Percentiles rank a stretch among this genome's conserved stretches.
These are phyloP conservation scores for Pteronotus mesoamericanus DNA, from an alignment of 2,797 vertebrate genomes.

Conservation along the genomic window DNA sequence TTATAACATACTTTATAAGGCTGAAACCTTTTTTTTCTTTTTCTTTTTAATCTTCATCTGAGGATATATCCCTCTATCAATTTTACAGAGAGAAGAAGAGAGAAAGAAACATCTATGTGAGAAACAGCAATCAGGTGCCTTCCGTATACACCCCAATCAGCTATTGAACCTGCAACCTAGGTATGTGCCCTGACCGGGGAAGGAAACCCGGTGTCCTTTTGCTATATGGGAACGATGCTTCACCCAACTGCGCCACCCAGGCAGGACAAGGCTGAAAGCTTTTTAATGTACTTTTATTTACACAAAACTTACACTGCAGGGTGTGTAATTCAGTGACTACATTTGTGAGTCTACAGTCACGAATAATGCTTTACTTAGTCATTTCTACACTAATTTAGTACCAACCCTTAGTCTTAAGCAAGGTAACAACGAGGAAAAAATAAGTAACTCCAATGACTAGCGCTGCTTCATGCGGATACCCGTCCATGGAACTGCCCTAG, in stretches of 20 bases:
- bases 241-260: not conserved
- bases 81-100: not conserved
- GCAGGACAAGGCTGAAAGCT: not conserved
- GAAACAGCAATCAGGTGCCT: not conserved
- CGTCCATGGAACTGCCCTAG: constrained; percentile 17
- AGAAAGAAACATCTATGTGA: not conserved
- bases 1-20: not conserved
- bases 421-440: constrained; percentile 59
- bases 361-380: constrained; percentile 72
- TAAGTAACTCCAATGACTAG: constrained; percentile 54
- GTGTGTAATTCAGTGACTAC: not conserved
- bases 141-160: not conserved
- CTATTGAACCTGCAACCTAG: no score
- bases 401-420: constrained; percentile 64
- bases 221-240: not conserved
- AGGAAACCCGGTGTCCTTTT: not conserved
- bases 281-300: not conserved
- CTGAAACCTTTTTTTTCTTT: not conserved
- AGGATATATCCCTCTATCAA: not conserved
- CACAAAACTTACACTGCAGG: not conserved
- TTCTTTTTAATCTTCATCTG: not conserved
- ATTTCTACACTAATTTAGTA: constrained; percentile 64
- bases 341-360: constrained; percentile 55
- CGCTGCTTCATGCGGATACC: constrained; percentile 36
- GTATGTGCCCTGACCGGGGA: not conserved